A percentile compares a stretch with the other conserved stretches of the same genome.
These are phyloP conservation scores for Myocastor coypus DNA, from an alignment of 2,113 vertebrate species.

Conservation along the genomic window DNA sequence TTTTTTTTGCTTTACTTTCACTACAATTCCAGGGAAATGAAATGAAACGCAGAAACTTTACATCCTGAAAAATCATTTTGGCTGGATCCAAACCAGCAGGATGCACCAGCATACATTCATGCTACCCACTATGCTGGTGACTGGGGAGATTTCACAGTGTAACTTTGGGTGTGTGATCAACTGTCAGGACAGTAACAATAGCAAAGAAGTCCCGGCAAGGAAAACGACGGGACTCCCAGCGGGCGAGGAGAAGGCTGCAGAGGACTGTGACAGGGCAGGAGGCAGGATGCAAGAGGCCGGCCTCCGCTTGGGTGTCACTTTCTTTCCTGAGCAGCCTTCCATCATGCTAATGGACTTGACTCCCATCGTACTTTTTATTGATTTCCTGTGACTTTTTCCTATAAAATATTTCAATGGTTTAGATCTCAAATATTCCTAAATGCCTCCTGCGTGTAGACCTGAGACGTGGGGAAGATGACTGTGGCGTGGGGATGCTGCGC, in stretches of 20 bases:
- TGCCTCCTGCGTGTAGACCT: background rate
- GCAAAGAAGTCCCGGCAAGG: background rate
- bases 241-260: background rate
- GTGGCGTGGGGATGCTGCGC: background rate
- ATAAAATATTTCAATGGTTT: background rate
- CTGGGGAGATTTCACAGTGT: background rate
- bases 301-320: background rate
- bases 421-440: background rate
- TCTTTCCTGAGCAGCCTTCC: background rate
- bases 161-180: background rate
- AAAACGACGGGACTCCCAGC: constrained; percentile 16
- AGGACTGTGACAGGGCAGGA: background rate
- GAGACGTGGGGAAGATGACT: background rate
- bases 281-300: background rate
- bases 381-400: background rate
- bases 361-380: background rate
- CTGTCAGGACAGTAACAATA: background rate
- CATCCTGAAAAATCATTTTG: background rate
- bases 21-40: background rate
- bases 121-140: background rate
- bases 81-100: background rate
- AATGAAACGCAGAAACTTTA: background rate
- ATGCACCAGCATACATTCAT: background rate
- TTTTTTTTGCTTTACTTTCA: background rate
- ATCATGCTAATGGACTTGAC: background rate